A percentile compares a stretch with the other conserved stretches of the same genome.
phyloP scores from a whole-genome alignment of 2,113 vertebrate species.

The Sminthopsis crassicaudata region DNA sequence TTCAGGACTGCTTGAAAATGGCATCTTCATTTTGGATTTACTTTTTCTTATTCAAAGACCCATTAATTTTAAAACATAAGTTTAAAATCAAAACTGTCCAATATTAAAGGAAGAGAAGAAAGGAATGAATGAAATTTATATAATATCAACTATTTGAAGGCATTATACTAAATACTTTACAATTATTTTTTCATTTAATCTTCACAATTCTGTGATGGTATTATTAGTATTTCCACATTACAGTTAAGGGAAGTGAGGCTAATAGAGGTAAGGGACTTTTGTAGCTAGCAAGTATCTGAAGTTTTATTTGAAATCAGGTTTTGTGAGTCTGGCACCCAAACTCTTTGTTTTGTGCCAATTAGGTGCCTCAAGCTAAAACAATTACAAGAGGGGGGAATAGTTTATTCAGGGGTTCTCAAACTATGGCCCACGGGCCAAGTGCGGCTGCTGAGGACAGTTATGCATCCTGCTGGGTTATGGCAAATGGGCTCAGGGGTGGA shows the following conservation, averaged over 20 bases:
- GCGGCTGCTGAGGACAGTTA: too few species aligned
- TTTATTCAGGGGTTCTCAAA: too few species aligned
- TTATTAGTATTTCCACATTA: background rate
- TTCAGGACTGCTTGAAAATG: background rate
- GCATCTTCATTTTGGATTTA: background rate
- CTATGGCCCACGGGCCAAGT: too few species aligned
- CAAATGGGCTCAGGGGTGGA: too few species aligned
- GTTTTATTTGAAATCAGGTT: background rate
- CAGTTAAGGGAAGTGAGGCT: background rate
- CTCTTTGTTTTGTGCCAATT: background rate
- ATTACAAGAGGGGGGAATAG: background rate
- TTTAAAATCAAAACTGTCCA: background rate
- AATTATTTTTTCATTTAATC: background rate
- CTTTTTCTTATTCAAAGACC: background rate
- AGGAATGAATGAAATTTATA: background rate
- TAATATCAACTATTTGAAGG: background rate
- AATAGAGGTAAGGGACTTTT: background rate
- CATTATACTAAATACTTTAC: background rate
- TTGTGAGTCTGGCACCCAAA: background rate
- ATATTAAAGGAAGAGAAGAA: background rate
- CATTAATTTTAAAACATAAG: background rate
- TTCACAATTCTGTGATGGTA: background rate
- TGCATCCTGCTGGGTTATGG: too few species aligned
- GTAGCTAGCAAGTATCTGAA: background rate
- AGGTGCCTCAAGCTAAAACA: background rate